Percentiles rank a stretch among this genome's conserved stretches.
Evolutionary conservation across 2,797 vertebrate genomes (phyloP).

Genomic region (Anguilla marmorata): DNA sequence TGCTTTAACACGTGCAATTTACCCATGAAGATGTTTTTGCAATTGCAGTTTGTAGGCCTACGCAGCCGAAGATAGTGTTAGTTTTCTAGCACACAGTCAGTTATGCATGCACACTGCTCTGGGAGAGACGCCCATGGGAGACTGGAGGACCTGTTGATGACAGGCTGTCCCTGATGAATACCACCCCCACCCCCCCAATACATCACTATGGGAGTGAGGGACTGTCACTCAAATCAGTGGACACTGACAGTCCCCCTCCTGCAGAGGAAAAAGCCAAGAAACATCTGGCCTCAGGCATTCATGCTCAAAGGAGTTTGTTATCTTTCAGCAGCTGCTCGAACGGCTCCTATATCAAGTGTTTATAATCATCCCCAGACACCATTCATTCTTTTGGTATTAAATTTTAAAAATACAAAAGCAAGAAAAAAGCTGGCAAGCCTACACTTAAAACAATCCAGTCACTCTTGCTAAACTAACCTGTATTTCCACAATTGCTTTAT

Average conservation of each 20-base stretch:
- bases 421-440: not conserved
- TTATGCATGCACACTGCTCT: not conserved
- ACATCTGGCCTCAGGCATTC: not conserved
- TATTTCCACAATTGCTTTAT: not conserved
- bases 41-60: conserved; percentile 61
- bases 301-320: not conserved
- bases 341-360: not conserved
- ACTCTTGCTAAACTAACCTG: not conserved
- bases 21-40: not conserved
- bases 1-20: not conserved
- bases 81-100: not conserved
- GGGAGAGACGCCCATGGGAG: conserved; percentile 3
- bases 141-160: conserved; percentile 25
- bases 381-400: not conserved
- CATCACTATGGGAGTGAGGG: conserved; percentile 16
- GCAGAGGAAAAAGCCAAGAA: not conserved
- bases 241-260: conserved; percentile 22
- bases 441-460: not conserved
- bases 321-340: not conserved
- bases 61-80: not conserved
- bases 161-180: conserved; percentile 24
- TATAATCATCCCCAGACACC: not conserved
- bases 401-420: not conserved
- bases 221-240: conserved; percentile 35
- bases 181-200: not conserved